Evolutionary conservation across 2,113 vertebrate species (phyloP).

Genomic region (Enhydra lutris): DNA sequence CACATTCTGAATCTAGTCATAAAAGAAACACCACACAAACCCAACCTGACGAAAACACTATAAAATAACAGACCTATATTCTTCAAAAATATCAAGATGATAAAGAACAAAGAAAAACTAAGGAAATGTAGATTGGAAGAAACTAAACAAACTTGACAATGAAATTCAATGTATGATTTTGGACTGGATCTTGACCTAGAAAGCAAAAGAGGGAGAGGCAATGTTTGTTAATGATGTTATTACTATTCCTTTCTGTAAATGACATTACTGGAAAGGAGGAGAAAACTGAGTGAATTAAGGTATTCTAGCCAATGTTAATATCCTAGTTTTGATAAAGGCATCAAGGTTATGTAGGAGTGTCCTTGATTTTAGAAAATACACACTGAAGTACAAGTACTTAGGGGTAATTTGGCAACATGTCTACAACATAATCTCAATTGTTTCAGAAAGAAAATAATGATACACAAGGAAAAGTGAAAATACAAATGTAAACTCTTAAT

Average conservation of each 20-base stretch:
- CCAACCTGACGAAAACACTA: background rate
- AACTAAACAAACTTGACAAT: background rate
- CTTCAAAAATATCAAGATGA: background rate
- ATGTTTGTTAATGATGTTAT: background rate
- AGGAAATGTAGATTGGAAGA: background rate
- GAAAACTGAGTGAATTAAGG: background rate
- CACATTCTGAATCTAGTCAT: background rate
- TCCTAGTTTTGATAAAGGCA: background rate
- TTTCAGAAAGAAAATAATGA: constrained; percentile 5
- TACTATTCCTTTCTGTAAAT: background rate
- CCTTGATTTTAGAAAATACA: background rate
- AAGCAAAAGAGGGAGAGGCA: background rate
- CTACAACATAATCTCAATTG: background rate
- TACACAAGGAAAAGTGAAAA: background rate
- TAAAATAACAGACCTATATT: background rate
- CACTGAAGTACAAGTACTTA: background rate
- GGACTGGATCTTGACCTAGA: background rate
- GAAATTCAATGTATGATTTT: background rate
- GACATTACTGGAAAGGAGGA: background rate
- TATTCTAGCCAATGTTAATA: background rate
- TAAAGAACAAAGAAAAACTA: background rate
- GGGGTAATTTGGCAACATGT: background rate
- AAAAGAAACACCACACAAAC: background rate
- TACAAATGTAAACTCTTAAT: background rate
- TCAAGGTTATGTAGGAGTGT: background rate